Percentiles rank a stretch among this genome's conserved stretches.
phyloP scores from a whole-genome alignment of 2,797 vertebrate genomes.

The Bucorvus abyssinicus region DNA sequence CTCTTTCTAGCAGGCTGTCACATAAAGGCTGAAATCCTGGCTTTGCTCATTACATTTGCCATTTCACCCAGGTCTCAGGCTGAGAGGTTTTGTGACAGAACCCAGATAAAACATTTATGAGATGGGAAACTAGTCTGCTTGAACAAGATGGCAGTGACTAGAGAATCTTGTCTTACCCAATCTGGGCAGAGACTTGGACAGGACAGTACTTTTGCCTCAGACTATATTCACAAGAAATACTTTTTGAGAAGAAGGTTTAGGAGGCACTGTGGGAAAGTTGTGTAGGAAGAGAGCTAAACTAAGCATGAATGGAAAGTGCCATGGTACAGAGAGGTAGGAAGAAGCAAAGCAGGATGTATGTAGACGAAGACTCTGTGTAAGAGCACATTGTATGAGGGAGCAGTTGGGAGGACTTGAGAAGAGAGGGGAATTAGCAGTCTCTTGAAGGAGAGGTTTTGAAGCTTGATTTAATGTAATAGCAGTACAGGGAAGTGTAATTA shows the following conservation, averaged over 20 bases:
- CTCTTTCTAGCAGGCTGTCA: not conserved
- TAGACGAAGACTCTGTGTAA: not conserved
- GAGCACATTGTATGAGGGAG: not conserved
- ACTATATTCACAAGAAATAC: not conserved
- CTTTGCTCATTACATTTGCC: not conserved
- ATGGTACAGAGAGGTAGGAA: not conserved
- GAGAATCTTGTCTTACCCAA: accelerated
- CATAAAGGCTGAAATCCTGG: not conserved
- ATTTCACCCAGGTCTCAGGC: not conserved
- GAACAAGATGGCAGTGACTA: not conserved
- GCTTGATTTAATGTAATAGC: not conserved
- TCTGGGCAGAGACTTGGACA: not conserved
- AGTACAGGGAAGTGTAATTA: not conserved
- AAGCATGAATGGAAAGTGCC: not conserved
- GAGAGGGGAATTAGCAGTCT: not conserved
- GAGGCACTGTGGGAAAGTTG: not conserved
- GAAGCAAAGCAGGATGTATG: not conserved
- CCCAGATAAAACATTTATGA: not conserved
- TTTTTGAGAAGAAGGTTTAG: not conserved
- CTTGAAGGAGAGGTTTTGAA: not conserved
- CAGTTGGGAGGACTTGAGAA: not conserved
- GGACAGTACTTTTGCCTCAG: not conserved
- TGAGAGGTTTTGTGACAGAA: not conserved
- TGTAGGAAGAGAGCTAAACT: not conserved
- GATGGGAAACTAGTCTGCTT: not conserved